Evolutionary conservation across 1,140 invertebrate genomes (phyloP), one percentile per base, ranked within the genome.

Genomic region (Leptonema lineaticorne): DNA sequence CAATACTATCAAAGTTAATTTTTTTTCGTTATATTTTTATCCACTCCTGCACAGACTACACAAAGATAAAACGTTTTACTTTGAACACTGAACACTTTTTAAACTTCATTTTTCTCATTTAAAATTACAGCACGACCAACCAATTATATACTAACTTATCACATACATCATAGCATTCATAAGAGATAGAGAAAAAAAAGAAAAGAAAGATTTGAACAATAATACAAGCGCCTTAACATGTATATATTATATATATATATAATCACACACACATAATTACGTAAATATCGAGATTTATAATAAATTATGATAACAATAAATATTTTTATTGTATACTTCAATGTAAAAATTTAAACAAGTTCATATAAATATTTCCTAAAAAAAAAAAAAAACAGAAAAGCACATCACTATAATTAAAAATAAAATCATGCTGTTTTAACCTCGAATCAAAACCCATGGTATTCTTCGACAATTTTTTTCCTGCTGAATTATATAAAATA

Each of bases 241-340:
- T 33, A 41, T 11, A 41, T 16, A 11, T 14, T 41, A 41, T 16
- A 53, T 26, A 24, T 24, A 24, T 26, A 26, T 53, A 7, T 45
- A 14, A 9, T 6, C 37, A 45, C 37, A 16, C 9, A 62, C 24
- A n/a, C n/a, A n/a, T n/a, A n/a, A n/a, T n/a, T n/a, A 58, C 56
- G 28, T 18, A 58, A 9, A 27, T 29, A 22, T 45, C 28, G 59
- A 62, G 7, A 22, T 33, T 45, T 24, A 27, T 37, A 64, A 64
- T 64, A 64, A 64, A 64, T 53, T 50, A 50, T 62, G 7, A 45
- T 50, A 64, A 50, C 62, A 64, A 64, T 64, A 64, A 63, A 63
- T 63, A 63, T 16, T 26, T 29, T 62, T 58, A 30, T 58, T 16
- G n/a, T 7, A 37, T 37, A 7, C 33, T 8, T 37, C 7, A 8